Base-by-base conservation (phyloP, 1,140 invertebrate species). In the Leptinotarsa texana region DNA sequence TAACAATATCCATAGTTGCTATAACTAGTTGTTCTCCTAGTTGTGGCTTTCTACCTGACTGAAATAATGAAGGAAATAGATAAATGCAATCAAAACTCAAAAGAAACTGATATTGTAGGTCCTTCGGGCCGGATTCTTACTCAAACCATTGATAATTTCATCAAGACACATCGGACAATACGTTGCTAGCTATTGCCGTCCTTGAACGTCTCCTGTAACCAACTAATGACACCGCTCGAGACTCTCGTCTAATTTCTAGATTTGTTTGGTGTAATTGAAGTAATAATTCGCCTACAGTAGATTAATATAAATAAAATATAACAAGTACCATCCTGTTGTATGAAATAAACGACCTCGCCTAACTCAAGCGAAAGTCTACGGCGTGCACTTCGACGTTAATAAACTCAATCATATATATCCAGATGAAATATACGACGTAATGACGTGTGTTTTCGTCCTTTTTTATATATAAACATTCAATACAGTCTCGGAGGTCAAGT, bases 301-400 rank as follows among this genome's bases (percentile, higher is more conserved):
- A 82, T 82, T 82, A 82, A 80, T 80, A 80, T 80, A 82, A 82
- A 82, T 82, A 82, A 82, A 82, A 82, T 82, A 80, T 82, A 82
- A 82, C 79, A 80, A 79, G 79, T 80, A 74, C 81, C 81, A 82
- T 82, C 81, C 81, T 82, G 81, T 80, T 51, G 74, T 76, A 78
- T 78, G 75, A 78, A 78, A 78, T 76, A 80, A 77, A 77, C 73
- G 77, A 77, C 79, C 75, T 80, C 77, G 79, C 77, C 77, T 78
- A 73, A 71, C 27, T 69, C 33, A 67, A n/a, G 69, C 69, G 57
- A 73, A 73, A 73, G 48, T 67, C 65, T 63, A 18, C 63, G 51
- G 51, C 51, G 24, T 18, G 51, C 69, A 49, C 22, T 76, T 69
- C 75, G 65, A 27, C 49, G 63, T 69, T 74, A 76, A 70, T 75